Base-by-base conservation (phyloP, 2,113 vertebrate species). In the Peromyscus californicus region DNA sequence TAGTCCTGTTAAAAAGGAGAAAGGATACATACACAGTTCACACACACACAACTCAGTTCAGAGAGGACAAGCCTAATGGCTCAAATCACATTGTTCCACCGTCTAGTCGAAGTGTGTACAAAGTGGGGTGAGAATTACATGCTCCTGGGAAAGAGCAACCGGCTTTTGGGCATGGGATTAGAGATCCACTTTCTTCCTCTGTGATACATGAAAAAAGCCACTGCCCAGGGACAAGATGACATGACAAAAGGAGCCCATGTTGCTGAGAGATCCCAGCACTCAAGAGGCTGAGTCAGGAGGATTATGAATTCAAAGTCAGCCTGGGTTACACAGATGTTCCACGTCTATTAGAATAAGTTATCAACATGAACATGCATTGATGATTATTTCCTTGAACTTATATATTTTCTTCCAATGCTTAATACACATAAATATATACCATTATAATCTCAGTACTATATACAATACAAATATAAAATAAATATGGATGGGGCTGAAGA, bases 101-200 rank as follows among this genome's bases (percentile, higher is more conserved):
- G 87, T 69, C 36, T 42, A 45, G 45, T 24, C 72, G 63, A 61
- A 70, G 16, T 17, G 72, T 3, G 17, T 65, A 88, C 83, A 51
- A 95, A 92, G 76, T 29, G 24, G 67, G 51, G 92, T 33, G 76
- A 94, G 42, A 97, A 95, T 22, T 61, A 16, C 6, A 59, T 79
- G 26, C 39, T 89, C 80, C 65, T 95, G 39, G 70, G 67, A 97
- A 97, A 84, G 26, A 96, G 3, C 93, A 45, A 21, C 54, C 70
- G 78, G 88, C 21, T 78, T 69, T 78, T 93, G 61, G 54, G 26
- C 65, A 91, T 19, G 7, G 39, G 88, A 91, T 54, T 24, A 84
- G 92, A 26, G 21, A 59, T 48, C 80, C 88, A 26, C 29, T n/a
- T 31, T 90, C 48, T 72, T 96, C 59, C 69, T 76, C 63, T 48